Conservation (phyloP, 2,797 vertebrate genomes). For the Atherinosoma microstoma region DNA sequence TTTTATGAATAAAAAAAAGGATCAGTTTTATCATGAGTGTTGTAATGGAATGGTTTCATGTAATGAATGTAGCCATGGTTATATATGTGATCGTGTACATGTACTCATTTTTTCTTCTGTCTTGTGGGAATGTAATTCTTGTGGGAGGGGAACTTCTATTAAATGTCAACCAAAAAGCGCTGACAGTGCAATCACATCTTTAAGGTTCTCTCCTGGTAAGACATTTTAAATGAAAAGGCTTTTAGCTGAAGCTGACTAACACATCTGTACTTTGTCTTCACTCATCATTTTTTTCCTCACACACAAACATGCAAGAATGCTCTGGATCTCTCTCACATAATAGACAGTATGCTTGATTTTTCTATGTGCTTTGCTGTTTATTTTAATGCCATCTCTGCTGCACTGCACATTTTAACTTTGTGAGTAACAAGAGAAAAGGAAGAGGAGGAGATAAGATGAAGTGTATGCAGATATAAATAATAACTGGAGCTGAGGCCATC, state of each 20-base stretch:
- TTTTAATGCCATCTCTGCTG: slow-evolving; percentile 22
- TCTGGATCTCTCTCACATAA: slow-evolving; percentile 11
- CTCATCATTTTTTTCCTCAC: not conserved
- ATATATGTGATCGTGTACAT: too few species aligned
- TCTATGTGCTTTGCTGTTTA: not conserved
- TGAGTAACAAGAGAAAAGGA: slow-evolving; percentile 25
- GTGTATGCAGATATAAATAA: slow-evolving; percentile 24
- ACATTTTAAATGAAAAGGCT: slow-evolving; percentile 46
- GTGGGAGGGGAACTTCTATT: slow-evolving; percentile 44
- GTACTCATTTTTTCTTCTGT: slow-evolving; percentile 31
- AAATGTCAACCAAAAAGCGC: slow-evolving; percentile 52
- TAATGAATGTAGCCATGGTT: not conserved
- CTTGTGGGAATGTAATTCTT: slow-evolving; percentile 40
- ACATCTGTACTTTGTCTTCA: slow-evolving; percentile 14
- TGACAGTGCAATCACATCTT: slow-evolving; percentile 42
- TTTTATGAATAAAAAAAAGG: not conserved
- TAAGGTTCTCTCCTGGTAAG: slow-evolving; percentile 24
- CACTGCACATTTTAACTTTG: slow-evolving; percentile 12
- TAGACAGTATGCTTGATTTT: not conserved
- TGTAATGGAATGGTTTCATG: not conserved
- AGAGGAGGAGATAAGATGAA: slow-evolving; percentile 10
- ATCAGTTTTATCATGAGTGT: not conserved
- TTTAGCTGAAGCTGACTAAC: slow-evolving; percentile 34
- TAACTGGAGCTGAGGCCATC: slow-evolving; percentile 26
- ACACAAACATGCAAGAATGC: slow-evolving; percentile 3